Evolutionary conservation across 2,888 invertebrate genomes (phyloP).

Genomic region (Lasioglossum figueresi): DNA sequence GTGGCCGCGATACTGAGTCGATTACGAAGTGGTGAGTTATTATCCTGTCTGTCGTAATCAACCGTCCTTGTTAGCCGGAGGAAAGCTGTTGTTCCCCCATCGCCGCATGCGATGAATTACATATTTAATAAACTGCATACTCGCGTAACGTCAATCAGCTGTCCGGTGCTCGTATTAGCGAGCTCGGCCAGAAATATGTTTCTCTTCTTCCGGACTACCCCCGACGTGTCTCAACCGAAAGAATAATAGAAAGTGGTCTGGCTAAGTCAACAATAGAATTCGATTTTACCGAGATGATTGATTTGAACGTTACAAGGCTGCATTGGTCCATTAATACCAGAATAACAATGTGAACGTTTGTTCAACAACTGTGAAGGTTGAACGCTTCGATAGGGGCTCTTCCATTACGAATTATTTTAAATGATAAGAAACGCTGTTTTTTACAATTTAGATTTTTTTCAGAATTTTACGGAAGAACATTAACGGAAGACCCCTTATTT

Average conservation of each 20-base stretch:
- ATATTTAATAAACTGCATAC: constrained; percentile 43
- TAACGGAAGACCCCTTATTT: too few relatives aligned
- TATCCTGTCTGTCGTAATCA: constrained; percentile 67
- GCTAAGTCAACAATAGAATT: neutral
- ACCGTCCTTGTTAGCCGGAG: constrained; percentile 48
- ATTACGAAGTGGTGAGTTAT: constrained; percentile 60
- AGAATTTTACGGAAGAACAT: too few relatives aligned
- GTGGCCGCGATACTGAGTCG: constrained; percentile 46
- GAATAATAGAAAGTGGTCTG: neutral
- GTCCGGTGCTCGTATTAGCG: constrained; percentile 25
- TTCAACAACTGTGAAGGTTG: too few relatives aligned
- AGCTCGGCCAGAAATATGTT: neutral
- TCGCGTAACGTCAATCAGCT: constrained; percentile 45
- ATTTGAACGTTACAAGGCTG: neutral
- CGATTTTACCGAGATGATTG: neutral
- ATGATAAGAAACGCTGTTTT: too few relatives aligned
- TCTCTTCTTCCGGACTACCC: neutral
- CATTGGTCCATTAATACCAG: neutral
- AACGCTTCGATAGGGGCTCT: too few relatives aligned
- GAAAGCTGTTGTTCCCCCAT: constrained; percentile 23
- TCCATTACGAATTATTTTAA: too few relatives aligned
- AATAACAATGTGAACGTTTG: neutral
- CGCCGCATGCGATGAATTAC: constrained; percentile 24
- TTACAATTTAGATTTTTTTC: too few relatives aligned
- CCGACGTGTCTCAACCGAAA: too few relatives aligned